Conservation (phyloP, 53 echinoderm and acorn worm genomes). For the Henricia sp. region DNA sequence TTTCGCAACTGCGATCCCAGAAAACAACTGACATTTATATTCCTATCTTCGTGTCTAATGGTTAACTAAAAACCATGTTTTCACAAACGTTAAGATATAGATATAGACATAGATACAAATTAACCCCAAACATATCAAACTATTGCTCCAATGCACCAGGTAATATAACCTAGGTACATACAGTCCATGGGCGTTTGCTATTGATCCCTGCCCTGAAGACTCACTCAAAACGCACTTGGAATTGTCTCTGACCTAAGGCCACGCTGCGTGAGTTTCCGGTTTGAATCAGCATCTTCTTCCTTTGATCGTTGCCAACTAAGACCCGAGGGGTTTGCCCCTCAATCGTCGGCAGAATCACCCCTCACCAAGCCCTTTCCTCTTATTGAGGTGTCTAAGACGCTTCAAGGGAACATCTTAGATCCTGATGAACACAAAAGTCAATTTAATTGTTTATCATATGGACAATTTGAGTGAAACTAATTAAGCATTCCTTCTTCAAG, state of each 20-base stretch:
- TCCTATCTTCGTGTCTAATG: too few species aligned
- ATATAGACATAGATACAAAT: neutral
- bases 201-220: neutral
- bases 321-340: constrained; percentile 42
- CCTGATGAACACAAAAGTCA: too few species aligned
- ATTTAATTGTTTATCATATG: too few species aligned
- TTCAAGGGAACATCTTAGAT: constrained; percentile 57
- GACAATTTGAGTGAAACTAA: too few species aligned
- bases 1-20: too few species aligned
- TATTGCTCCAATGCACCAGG: neutral
- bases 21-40: too few species aligned
- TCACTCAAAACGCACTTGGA: constrained; percentile 23
- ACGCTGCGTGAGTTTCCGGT: constrained; percentile 45
- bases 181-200: constrained; percentile 2
- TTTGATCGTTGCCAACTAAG: constrained; percentile 15
- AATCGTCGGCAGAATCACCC: constrained; percentile 54
- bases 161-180: neutral
- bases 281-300: constrained; percentile 52
- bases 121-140: too few species aligned
- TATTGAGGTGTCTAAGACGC: constrained; percentile 54
- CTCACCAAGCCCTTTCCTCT: constrained; percentile 51
- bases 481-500: too few species aligned
- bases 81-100: neutral
- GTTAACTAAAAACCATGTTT: neutral
- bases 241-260: constrained; percentile 34